These are phyloP conservation scores for Gouania willdenowi DNA, from an alignment of 2,797 vertebrate genomes.

Conservation along the genomic window DNA sequence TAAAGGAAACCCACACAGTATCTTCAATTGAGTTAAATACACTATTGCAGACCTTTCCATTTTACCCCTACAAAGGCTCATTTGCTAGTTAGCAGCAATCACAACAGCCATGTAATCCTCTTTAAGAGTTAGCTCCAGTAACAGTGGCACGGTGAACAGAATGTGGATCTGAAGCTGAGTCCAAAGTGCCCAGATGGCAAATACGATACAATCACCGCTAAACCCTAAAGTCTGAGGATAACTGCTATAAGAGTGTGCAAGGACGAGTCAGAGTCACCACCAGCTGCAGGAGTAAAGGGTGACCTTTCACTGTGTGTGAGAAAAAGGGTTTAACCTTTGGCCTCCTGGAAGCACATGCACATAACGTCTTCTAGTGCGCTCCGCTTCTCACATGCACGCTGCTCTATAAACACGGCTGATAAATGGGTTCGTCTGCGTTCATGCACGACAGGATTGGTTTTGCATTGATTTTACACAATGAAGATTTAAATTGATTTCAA, in stretches of 20 bases:
- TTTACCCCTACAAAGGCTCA: slow-evolving; percentile 1
- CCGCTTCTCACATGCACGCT: no score
- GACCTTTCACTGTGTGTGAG: slow-evolving; percentile 16
- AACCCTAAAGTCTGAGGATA: slow-evolving; percentile 36
- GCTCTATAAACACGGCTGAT: no score
- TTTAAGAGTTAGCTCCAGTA: slow-evolving; percentile 18
- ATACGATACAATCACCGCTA: slow-evolving; percentile 53
- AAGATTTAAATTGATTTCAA: no score
- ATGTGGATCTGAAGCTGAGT: slow-evolving; percentile 17
- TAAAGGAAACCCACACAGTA: no score
- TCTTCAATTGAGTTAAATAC: not conserved
- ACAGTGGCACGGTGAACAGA: slow-evolving; percentile 25
- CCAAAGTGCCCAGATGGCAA: slow-evolving; percentile 53
- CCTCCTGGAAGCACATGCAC: slow-evolving; percentile 49
- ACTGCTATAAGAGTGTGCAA: slow-evolving; percentile 1
- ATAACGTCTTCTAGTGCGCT: no score
- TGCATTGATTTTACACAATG: no score
- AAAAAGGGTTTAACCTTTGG: slow-evolving; percentile 46
- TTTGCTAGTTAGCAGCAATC: slow-evolving; percentile 25
- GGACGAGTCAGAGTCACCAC: slow-evolving; percentile 21
- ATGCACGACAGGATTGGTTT: no score
- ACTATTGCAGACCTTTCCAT: not conserved
- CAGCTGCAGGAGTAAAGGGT: slow-evolving; percentile 30
- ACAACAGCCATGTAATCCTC: slow-evolving; percentile 33
- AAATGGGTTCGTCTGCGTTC: no score